Evolutionary conservation across 2,888 invertebrate species (phyloP).

Genomic region (Thymelicus acteon): DNA sequence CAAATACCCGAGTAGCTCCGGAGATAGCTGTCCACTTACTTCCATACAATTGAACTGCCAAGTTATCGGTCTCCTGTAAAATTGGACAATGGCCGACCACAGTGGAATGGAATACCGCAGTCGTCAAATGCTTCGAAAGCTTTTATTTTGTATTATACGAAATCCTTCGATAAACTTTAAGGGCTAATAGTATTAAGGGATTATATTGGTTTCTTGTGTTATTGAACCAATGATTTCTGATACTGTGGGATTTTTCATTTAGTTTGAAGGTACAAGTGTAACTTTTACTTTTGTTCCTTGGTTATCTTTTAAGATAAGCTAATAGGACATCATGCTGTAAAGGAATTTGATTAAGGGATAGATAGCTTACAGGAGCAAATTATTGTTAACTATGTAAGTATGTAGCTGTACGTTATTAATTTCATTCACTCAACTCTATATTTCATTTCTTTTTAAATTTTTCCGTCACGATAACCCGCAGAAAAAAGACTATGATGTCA

Average conservation of each 20-base stretch:
- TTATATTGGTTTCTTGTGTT: conserved; percentile 31
- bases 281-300: too few species aligned
- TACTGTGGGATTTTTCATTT: background rate
- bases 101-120: conserved; percentile 48
- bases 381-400: too few species aligned
- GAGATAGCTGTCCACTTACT: conserved; percentile 60
- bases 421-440: too few species aligned
- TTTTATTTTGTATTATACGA: conserved; percentile 37
- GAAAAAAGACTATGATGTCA: too few species aligned
- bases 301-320: too few species aligned
- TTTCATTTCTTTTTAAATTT: too few species aligned
- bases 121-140: conserved; percentile 48
- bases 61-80: conserved; percentile 63
- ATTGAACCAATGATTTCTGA: conserved; percentile 9
- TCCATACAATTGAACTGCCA: conserved; percentile 73
- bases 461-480: too few species aligned
- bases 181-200: conserved; percentile 38
- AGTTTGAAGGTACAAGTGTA: background rate
- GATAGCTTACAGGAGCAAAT: too few species aligned
- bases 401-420: too few species aligned
- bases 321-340: too few species aligned
- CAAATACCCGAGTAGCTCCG: conserved; percentile 47
- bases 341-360: too few species aligned
- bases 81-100: conserved; percentile 60
- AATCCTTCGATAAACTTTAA: conserved; percentile 41